Base-by-base conservation (phyloP, 2,113 vertebrate species). In the Urocolius indicus region DNA sequence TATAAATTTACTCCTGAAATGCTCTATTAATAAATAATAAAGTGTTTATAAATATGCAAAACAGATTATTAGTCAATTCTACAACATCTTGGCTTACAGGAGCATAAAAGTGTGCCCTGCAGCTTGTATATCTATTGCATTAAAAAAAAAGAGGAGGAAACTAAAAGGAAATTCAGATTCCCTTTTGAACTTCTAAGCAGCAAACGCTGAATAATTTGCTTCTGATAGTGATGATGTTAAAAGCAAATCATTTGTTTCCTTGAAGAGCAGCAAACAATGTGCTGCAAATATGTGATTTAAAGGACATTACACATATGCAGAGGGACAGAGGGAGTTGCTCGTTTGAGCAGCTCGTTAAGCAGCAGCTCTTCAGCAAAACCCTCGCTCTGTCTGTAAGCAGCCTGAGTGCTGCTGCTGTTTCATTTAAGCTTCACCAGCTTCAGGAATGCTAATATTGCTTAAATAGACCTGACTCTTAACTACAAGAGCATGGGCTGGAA, bases 21-120 rank as follows among this genome's bases (percentile, higher is more conserved):
- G 94, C 82, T 13, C 93, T 91, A 96, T 97, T 98, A 98, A 97
- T 97, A 98, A 98, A 97, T 97, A 97, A 97, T 96, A 95, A 93
- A 95, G 95, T 97, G 90, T 97, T 97, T 97, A 97, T 98, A 97
- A 98, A 98, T 98, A 98, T 98, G 97, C 97, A 97, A 97, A 97
- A 96, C 73, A 97, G 93, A 97, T 96, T 95, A 98, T 97, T 97
- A 97, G 97, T 97, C 98, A 96, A 89, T 96, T 96, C 93, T 89
- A 94, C 89, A 87, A 95, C 89, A 94, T 81, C 95, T 95, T 95
- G 65, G 85, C 85, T 97, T 97, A 96, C 49, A 62, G 85, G 78
- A 95, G 93, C 96, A 87, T 97, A 94, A 96, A 97, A 97, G 94
- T 72, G 16, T 77, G 88, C 90, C 97, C 92, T 94, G 84, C 84